Evolutionary conservation across 2,888 invertebrate genomes (phyloP), one percentile per base, ranked within the genome.

Genomic region (Hoplodrina blanda): DNA sequence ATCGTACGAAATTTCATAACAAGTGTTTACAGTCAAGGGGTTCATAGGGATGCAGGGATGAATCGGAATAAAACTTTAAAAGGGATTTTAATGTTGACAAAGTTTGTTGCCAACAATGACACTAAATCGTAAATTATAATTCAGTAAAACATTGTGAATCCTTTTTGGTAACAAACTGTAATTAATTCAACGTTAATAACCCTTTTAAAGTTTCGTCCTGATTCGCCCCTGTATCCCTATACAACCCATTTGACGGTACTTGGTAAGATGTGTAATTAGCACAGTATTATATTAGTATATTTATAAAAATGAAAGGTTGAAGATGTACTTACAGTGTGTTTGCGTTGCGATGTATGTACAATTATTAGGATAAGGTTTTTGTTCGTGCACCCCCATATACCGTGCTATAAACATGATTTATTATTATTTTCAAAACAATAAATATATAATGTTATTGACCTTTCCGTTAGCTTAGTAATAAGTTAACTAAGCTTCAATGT

Each of bases 231-330:
- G n/a, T n/a, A n/a, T n/a, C n/a, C n/a, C n/a, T n/a, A n/a, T n/a
- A n/a, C n/a, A n/a, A n/a, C n/a, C n/a, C n/a, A n/a, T n/a, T n/a
- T n/a, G n/a, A n/a, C n/a, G n/a, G n/a, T 25, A 69, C 63, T 53
- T 60, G 62, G 53, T 67, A 75, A 67, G 55, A 75, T 64, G 68
- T 79, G 63, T 80, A 78, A 69, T 81, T 62, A 68, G 33, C 73
- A 70, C 73, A 83, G 81, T 82, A 81, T 83, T 78, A 81, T 71
- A 84, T 64, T 75, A 79, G 60, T 61, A 61, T 63, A 73, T 81
- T 83, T 77, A 77, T 76, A 77, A 61, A 56, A 59, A 80, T 60
- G 72, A 61, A 59, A 25, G 57, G 54, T 60, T 62, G 61, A 54
- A 57, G 66, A 66, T 20, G 69, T 74, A 78, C 71, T 69, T 76